Evolutionary conservation across 64 coral and sea anemone species (phyloP), one percentile per base, ranked within the genome.

Genomic region (Hydrozoanthus tunicans): DNA sequence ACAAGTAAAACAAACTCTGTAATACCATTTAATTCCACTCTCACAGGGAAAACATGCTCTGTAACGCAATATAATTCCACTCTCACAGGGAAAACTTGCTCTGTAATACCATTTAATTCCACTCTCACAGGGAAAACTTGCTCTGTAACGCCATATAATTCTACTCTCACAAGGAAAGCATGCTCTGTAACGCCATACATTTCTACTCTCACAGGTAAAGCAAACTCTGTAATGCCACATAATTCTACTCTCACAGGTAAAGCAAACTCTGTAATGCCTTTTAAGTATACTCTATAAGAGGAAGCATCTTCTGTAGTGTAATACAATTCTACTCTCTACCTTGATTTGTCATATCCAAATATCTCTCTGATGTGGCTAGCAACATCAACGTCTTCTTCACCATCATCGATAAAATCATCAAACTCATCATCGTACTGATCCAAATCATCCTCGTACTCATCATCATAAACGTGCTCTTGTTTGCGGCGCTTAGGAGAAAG

Each of bases 311-410:
- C 2, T 43, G 32, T 43, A 43, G 32, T 43, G 32, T 43, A 43
- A 43, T 2, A 43, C 0, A 43, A 43, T 43, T 43, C 32, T 43
- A 43, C 2, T 43, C 0, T 43, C 3, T 88, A 88, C 84, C 84
- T 72, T 70, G 68, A 59, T 70, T 58, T 88, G 69, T 88, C 84
- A 60, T 88, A 88, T 74, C 84, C 84, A 88, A 88, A 88, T 58
- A 88, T 88, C 59, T 88, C 69, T 56, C 70, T 88, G 20, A 88
- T 88, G 54, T 88, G 84, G 20, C 27, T 51, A 6, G 84, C 73
- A 61, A 88, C 56, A 88, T 88, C 84, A 5, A 88, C 54, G 27
- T 88, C 68, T 7, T 88, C 84, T 0, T 56, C 84, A 51, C 84
- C 9, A 6, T 88, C 84, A 73, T 88, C 84, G 73, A 88, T 88